A percentile compares a stretch with the other conserved stretches of the same genome.
These are phyloP conservation scores for Lamproptera curius DNA, from an alignment of 2,888 invertebrate species.

Conservation along the genomic window DNA sequence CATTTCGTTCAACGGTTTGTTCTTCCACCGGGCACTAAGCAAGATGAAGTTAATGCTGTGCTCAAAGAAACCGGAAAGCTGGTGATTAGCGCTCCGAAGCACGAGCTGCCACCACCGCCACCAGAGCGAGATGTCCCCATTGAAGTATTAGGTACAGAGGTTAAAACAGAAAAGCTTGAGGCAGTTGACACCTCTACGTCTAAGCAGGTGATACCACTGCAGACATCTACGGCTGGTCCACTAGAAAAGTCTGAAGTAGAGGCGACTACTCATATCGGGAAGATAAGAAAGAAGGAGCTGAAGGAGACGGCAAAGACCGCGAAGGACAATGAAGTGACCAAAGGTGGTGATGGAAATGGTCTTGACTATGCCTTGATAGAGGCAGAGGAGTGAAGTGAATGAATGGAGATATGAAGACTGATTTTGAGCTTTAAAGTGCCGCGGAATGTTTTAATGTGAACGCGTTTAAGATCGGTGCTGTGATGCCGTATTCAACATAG, in stretches of 20 bases:
- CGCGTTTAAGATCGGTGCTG: slow-evolving; percentile 16
- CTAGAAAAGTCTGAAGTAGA: slow-evolving; percentile 54
- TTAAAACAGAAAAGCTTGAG: slow-evolving; percentile 34
- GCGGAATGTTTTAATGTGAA: slow-evolving; percentile 3
- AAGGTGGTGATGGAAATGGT: slow-evolving; percentile 54
- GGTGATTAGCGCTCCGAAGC: slow-evolving; percentile 56
- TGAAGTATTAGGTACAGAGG: slow-evolving; percentile 44
- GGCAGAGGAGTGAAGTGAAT: slow-evolving; percentile 44
- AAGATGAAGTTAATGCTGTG: slow-evolving; percentile 62
- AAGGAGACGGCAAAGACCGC: slow-evolving; percentile 54
- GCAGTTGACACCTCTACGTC: slow-evolving; percentile 28
- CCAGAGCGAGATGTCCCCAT: slow-evolving; percentile 64
- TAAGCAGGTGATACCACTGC: slow-evolving; percentile 28
- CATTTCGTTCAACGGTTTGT: slow-evolving; percentile 65
- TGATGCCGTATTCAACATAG: slow-evolving; percentile 26
- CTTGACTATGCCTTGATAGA: slow-evolving; percentile 55
- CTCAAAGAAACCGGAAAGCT: slow-evolving; percentile 56
- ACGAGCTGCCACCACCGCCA: slow-evolving; percentile 59
- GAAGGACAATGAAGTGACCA: slow-evolving; percentile 66
- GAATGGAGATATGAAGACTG: slow-evolving; percentile 49
- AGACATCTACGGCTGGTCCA: slow-evolving; percentile 36
- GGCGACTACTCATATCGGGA: slow-evolving; percentile 62
- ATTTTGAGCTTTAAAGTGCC: slow-evolving; percentile 43
- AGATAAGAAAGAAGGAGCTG: slow-evolving; percentile 69
- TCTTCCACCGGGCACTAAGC: slow-evolving; percentile 55